Evolutionary conservation across 2,113 vertebrate species (phyloP).

Genomic region (Triplophysa tibetana): DNA sequence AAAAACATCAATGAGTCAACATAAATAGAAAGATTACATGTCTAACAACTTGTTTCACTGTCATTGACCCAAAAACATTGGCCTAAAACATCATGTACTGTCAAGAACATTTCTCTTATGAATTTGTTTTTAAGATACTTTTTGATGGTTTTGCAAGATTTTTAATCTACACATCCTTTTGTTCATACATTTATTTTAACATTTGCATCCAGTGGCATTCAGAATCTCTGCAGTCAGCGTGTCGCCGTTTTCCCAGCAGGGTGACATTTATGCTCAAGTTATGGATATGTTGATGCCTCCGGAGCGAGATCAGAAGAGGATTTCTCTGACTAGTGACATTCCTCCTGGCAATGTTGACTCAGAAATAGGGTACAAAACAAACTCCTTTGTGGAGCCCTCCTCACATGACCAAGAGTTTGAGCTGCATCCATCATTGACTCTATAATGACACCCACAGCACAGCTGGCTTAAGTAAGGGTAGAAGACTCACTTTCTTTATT

Average conservation of each 20-base stretch:
- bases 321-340: conserved; percentile 17
- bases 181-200: background rate
- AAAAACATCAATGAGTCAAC: background rate
- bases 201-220: conserved; percentile 13
- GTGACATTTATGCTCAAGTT: conserved; percentile 50
- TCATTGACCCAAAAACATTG: background rate
- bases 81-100: no score
- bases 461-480: conserved; percentile 34
- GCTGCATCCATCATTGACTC: conserved; percentile 8
- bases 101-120: background rate
- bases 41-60: background rate
- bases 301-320: conserved; percentile 31
- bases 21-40: no score
- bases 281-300: conserved; percentile 50
- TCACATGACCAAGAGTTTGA: conserved; percentile 12
- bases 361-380: conserved; percentile 31
- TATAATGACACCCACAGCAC: conserved; percentile 10
- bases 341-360: conserved; percentile 14
- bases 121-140: background rate
- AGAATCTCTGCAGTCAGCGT: conserved; percentile 41
- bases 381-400: conserved; percentile 21
- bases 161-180: background rate
- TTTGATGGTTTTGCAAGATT: background rate
- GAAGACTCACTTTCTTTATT: background rate
- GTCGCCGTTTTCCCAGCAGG: conserved; percentile 34